phyloP scores from a whole-genome alignment of 1,140 invertebrate species.

The Scaptomyza hsui region DNA sequence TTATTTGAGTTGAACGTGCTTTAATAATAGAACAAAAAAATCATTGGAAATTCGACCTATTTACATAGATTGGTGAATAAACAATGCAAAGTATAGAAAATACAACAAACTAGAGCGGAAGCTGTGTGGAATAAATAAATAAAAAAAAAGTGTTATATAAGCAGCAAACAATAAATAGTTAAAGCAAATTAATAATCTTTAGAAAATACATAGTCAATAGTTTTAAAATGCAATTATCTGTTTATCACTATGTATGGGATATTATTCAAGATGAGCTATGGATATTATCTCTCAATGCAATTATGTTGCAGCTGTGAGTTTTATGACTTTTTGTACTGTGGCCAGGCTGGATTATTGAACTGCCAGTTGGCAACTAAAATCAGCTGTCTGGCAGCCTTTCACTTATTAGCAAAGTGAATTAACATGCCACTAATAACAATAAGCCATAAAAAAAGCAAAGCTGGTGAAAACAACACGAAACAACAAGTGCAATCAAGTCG shows the following conservation, averaged over 20 bases:
- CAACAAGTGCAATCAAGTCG: constrained; percentile 47
- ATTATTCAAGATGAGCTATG: not conserved
- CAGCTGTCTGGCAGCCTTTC: constrained; percentile 56
- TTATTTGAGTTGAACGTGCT: constrained; percentile 49
- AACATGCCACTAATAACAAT: constrained; percentile 65
- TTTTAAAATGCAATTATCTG: too few species aligned
- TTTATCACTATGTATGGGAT: not conserved
- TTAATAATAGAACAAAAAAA: constrained; percentile 7
- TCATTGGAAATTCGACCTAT: constrained; percentile 28
- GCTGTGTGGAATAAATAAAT: too few species aligned
- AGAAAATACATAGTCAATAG: too few species aligned
- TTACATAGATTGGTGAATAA: not conserved
- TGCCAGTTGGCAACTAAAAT: constrained; percentile 27
- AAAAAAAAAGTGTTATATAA: too few species aligned
- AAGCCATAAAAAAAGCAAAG: constrained; percentile 31
- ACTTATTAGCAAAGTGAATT: constrained; percentile 78
- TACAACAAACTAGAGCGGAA: not conserved
- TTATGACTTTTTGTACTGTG: constrained; percentile 7
- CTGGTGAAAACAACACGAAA: constrained; percentile 49
- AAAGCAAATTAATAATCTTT: too few species aligned
- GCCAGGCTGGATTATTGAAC: constrained; percentile 28
- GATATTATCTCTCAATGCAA: not conserved
- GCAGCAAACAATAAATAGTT: too few species aligned
- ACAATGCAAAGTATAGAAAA: not conserved
- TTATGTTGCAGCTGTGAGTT: not conserved